Base-by-base conservation (phyloP, 1,140 invertebrate genomes). In the Tetragonula clypearis region DNA sequence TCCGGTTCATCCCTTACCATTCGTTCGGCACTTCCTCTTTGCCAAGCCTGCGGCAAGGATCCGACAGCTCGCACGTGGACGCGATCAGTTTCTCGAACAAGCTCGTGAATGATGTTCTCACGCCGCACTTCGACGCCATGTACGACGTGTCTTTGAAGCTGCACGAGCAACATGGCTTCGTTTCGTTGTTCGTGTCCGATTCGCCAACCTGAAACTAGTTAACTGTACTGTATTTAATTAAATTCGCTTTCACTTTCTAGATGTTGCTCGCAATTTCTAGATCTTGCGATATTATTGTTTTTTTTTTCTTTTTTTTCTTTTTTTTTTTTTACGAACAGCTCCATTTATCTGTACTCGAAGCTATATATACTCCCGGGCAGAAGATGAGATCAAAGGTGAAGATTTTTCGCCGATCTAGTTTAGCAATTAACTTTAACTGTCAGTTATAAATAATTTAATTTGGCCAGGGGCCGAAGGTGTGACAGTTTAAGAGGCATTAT, bases 31-130 rank as follows among this genome's bases (percentile, higher is more conserved):
- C 76, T 30, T 90, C 85, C 58, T 93, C 92, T 0, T 76, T 93
- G 9, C 93, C 93, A 2, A 92, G 84, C 26, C 94, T 89, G 68
- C 93, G 89, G 82, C 95, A 95, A 6, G 96, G 94, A 79, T 96
- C 95, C 1, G 94, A 92, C 21, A 96, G 95, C 30, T 95, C 93
- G 86, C 96, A 96, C 79, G 95, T 95, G 4, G 95, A 90, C 68
- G 95, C 94, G 77, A 96, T 90, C 14, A 95, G 76, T 71, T 95
- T 90, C 77, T 95, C 95, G 60, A 96, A 87, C 78, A 96, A 93
- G 56, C 95, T 93, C 68, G 96, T 94, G 65, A 97, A 94, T 49
- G 91, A 90, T 2, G 91, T 92, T 19, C 91, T 79, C 15, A 82
- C 84, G 8, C 90, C 90, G 79, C 95, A 95, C 12, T 92, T 88